Evolutionary conservation across 2,113 vertebrate genomes (phyloP), one percentile per base, ranked within the genome.

Genomic region (Apodemus speciosus): DNA sequence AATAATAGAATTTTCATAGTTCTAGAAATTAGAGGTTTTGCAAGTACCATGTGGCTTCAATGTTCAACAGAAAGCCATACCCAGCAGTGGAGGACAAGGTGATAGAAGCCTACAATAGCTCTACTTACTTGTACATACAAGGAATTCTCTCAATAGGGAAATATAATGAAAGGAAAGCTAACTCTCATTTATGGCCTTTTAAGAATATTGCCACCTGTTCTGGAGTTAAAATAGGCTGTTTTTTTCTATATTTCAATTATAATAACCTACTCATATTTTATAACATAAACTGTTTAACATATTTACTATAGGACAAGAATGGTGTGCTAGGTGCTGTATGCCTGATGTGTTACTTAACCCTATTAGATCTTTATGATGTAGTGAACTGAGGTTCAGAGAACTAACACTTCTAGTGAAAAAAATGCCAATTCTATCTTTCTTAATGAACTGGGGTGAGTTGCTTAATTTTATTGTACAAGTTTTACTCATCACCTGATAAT

Each of bases 221-320:
- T 35, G 30, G 49, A 76, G 35, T 95, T n/a, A 81, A 43, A 91
- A 62, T 27, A 93, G 21, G 35, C 10, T 64, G 15, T 58, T 92
- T 1, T 89, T 46, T n/a, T 79, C 3, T 94, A 84, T 89, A 69
- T 64, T 51, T 60, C 79, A 90, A 77, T 53, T 85, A 73, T 75
- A 40, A 62, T 88, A 85, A 35, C 5, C 49, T 38, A 86, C 43
- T 91, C 25, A 76, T 35, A 49, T 49, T 91, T 3, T 30, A 91
- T 56, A 71, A 91, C 80, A 95, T 49, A 80, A 85, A 91, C 9
- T 60, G 6, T n/a, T 94, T 92, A 20, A 64, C 14, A 56, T 49
- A n/a, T 27, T 93, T 88, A 73, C 9, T 51, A 10, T 35, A 53
- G 83, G 8, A 4, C 25, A 75, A 32, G 21, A 80, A 90, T 16